Percentiles rank a stretch among this genome's conserved stretches.
Conservation (phyloP, 2,888 invertebrate species). For the Synergus laeviventris region DNA sequence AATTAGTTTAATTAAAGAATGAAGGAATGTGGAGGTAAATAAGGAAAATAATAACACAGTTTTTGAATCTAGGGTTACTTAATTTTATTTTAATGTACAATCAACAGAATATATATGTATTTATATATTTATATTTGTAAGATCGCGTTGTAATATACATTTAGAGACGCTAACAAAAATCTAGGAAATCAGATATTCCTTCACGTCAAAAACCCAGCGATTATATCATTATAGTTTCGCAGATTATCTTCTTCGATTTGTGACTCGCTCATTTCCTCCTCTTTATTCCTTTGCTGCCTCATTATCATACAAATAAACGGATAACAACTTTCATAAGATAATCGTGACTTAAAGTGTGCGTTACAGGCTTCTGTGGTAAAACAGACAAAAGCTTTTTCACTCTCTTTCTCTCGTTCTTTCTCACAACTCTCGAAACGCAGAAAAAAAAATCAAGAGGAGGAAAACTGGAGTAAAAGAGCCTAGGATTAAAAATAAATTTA, state of each 20-base stretch:
- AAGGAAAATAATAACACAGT: background rate
- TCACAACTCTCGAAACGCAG: background rate
- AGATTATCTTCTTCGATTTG: background rate
- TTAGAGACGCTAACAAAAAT: slow-evolving; percentile 38
- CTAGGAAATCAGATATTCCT: slow-evolving; percentile 31
- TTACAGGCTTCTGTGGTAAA: slow-evolving; percentile 28
- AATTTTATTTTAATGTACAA: slow-evolving; percentile 38
- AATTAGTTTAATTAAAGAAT: no score
- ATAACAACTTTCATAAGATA: slow-evolving; percentile 7
- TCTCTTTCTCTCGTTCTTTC: background rate
- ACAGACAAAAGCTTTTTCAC: slow-evolving; percentile 9
- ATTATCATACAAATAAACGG: slow-evolving; percentile 17
- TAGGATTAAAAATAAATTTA: background rate
- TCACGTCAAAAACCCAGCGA: slow-evolving; percentile 23
- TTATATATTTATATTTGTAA: slow-evolving; percentile 37
- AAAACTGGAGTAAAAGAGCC: slow-evolving; percentile 6
- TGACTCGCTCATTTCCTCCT: slow-evolving; percentile 17
- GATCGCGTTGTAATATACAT: slow-evolving; percentile 38
- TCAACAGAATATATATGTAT: slow-evolving; percentile 37
- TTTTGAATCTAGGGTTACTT: slow-evolving; percentile 29
- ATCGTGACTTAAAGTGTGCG: slow-evolving; percentile 15
- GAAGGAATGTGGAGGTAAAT: no score
- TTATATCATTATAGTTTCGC: background rate
- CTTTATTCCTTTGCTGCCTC: background rate
- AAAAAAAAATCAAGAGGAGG: slow-evolving; percentile 15